Conservation (phyloP, 2,797 vertebrate species). For the Gallinago nigripennis region DNA sequence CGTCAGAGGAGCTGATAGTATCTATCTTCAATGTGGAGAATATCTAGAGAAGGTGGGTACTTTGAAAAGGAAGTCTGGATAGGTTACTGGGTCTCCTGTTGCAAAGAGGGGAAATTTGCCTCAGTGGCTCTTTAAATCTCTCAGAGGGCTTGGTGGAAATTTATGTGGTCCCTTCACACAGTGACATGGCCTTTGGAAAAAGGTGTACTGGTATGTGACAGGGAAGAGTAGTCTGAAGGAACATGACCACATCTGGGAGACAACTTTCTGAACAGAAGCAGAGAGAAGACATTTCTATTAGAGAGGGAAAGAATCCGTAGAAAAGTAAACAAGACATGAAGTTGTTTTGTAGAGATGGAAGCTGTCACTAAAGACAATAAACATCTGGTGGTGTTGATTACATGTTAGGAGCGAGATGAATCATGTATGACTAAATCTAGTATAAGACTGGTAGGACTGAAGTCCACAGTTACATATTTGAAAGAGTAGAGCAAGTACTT, state of each 20-base stretch:
- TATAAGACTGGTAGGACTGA: neutral
- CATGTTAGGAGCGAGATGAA: neutral
- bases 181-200: neutral
- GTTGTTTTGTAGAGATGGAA: neutral
- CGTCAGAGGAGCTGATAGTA: neutral
- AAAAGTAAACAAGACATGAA: conserved; percentile 9
- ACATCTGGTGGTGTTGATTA: conserved; percentile 15
- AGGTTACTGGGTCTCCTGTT: neutral
- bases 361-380: conserved; percentile 38
- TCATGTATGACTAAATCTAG: neutral
- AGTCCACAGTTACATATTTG: neutral
- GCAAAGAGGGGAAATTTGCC: neutral
- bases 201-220: neutral
- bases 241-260: neutral
- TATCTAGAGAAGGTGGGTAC: neutral
- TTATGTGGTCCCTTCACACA: neutral
- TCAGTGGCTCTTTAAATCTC: neutral
- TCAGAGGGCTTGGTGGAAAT: neutral
- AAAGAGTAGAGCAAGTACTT: conserved; percentile 76
- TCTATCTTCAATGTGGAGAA: neutral
- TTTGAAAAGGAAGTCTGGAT: neutral
- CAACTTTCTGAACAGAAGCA: neutral
- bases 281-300: neutral
- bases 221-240: neutral
- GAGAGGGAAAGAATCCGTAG: neutral